Conservation (phyloP, 2,113 vertebrate genomes). For the human (Homo sapiens) region DNA sequence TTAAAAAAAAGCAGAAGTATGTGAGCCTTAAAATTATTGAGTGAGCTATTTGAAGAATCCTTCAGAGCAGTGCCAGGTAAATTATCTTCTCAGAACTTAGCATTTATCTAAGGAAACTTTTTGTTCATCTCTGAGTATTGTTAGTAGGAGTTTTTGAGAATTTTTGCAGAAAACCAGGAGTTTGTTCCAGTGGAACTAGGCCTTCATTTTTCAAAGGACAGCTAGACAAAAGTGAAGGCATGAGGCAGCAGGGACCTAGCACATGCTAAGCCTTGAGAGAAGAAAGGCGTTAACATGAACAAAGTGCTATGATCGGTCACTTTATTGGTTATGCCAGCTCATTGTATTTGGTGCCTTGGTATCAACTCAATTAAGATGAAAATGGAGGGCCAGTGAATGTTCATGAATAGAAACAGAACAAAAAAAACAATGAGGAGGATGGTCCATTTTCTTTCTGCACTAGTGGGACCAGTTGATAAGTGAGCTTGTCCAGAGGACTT, state of each 20-base stretch:
- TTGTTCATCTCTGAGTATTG: conserved; percentile 30
- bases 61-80: conserved; percentile 38
- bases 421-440: not conserved
- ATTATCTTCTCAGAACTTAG: conserved; percentile 43
- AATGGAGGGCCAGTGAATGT: not conserved
- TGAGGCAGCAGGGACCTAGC: not conserved
- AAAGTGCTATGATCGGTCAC: not conserved
- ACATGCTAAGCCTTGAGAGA: not conserved
- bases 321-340: not conserved
- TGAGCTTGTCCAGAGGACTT: not conserved
- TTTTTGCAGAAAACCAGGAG: not conserved
- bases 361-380: not conserved
- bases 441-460: not conserved
- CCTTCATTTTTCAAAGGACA: not conserved
- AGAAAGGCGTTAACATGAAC: not conserved
- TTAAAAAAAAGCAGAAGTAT: not conserved
- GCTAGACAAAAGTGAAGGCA: not conserved
- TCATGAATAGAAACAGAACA: not conserved
- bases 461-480: not conserved
- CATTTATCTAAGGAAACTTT: conserved; percentile 25
- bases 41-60: conserved; percentile 59
- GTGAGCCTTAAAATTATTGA: conserved; percentile 49
- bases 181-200: not conserved
- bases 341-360: not conserved
- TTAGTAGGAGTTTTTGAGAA: not conserved